These are phyloP conservation scores for Penaeus vannamei DNA, from an alignment of 1,140 invertebrate species.

Conservation along the genomic window DNA sequence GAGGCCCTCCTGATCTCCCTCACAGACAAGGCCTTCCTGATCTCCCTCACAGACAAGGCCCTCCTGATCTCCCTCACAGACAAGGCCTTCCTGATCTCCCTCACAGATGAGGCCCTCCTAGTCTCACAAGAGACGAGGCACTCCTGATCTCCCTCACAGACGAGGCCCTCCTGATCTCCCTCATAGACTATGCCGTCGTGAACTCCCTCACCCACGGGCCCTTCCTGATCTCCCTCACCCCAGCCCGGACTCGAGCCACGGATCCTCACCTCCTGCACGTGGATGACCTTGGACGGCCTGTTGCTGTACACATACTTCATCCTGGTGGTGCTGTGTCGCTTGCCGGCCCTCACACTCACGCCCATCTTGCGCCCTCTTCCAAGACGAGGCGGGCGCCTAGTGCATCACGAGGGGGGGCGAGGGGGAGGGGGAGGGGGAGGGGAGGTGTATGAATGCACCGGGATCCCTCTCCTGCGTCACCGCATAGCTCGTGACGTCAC, in stretches of 20 bases:
- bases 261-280: conserved; percentile 49
- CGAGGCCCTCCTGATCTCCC: no score
- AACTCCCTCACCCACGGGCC: no score
- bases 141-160: no score
- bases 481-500: not conserved
- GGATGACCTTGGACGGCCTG: conserved; percentile 49
- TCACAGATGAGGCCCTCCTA: no score
- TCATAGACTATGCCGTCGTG: no score
- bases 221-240: not conserved
- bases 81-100: no score
- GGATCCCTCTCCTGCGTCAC: not conserved
- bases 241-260: not conserved
- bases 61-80: no score
- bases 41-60: no score
- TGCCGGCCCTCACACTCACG: conserved; percentile 40
- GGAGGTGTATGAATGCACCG: not conserved
- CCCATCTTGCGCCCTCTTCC: conserved; percentile 10
- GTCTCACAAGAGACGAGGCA: no score
- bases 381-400: not conserved
- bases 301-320: conserved; percentile 53
- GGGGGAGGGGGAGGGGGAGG: not conserved
- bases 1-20: no score
- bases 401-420: not conserved
- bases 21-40: no score
- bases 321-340: conserved; percentile 42